These are phyloP conservation scores for Pilophorus perplexus DNA, from an alignment of 2,888 invertebrate genomes.

Conservation along the genomic window DNA sequence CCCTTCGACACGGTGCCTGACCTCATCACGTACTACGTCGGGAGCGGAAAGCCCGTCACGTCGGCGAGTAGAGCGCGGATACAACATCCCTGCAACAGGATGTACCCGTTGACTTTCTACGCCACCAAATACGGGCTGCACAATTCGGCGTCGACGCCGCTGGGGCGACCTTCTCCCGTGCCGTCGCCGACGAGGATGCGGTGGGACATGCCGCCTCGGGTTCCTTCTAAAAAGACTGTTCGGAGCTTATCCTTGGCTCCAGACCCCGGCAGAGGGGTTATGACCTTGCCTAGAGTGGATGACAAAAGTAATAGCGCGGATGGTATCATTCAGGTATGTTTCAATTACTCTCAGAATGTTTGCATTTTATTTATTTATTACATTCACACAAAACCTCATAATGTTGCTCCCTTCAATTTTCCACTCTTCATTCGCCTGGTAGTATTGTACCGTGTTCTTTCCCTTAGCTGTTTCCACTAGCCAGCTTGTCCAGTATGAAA, in stretches of 20 bases:
- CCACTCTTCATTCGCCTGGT: too few relatives aligned
- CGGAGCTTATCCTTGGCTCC: constrained; percentile 76
- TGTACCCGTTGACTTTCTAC: constrained; percentile 73
- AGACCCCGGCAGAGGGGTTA: constrained; percentile 55
- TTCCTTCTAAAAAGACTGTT: constrained; percentile 64
- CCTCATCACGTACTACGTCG: constrained; percentile 89
- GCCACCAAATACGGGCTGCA: constrained; percentile 59
- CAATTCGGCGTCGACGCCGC: constrained; percentile 51
- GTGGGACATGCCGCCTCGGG: constrained; percentile 53
- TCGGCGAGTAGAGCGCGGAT: constrained; percentile 85
- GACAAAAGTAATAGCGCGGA: constrained; percentile 70
- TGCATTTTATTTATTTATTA: not conserved
- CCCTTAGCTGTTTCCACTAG: too few relatives aligned
- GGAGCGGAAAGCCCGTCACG: constrained; percentile 85
- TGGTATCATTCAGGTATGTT: constrained; percentile 60
- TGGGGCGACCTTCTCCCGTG: constrained; percentile 48
- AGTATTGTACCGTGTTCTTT: too few relatives aligned
- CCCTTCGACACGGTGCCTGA: constrained; percentile 90
- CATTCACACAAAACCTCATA: not conserved
- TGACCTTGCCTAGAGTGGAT: constrained; percentile 50
- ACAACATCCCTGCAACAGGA: constrained; percentile 77
- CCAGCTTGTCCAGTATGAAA: too few relatives aligned
- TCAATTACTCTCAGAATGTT: constrained; percentile 46
- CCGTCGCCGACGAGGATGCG: constrained; percentile 48
- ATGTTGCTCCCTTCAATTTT: too few relatives aligned